Evolutionary conservation across 2,113 vertebrate species (phyloP), one percentile per base, ranked within the genome.

Genomic region (Thalassoma bifasciatum): DNA sequence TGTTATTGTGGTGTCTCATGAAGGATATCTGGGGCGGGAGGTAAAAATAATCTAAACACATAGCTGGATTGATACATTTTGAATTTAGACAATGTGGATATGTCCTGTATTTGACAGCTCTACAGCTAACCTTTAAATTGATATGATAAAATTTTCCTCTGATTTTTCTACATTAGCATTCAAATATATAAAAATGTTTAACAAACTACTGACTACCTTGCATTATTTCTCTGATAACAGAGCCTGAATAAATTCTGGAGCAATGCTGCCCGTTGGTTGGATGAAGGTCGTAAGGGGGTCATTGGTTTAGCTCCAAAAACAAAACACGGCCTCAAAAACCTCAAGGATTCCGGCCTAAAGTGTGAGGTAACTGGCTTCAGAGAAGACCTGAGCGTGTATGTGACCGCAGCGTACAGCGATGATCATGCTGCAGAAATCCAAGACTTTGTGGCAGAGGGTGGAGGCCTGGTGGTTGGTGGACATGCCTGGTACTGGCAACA

Each of bases 401-500:
- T 85, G 21, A 77, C 82, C 5, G 62, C 10, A 0, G 75, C 87
- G 0, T 91, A 92, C 47, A 74, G 64, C 1, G 57, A 59, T 22
- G n/a, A 63, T 12, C 58, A 92, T 2, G 67, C 72, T 0, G n/a
- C 80, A 30, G 66, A 91, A 34, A 91, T 95, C 13, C 91, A 85
- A 36, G 63, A 94, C 9, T 95, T 95, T 82, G 95, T 96, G 34
- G 94, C 94, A 0, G 95, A 95, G 80, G 95, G 95, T 1, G 93
- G 95, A 10, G 95, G 95, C 3, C 88, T 96, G 69, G 81, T 96
- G 61, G 93, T 95, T 0, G 95, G 94, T 16, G 95, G 95, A 14
- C 95, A 96, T 30, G 88, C 93, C 81, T 96, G 95, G 96, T 75
- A 87, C 79, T 97, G 96, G 96, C 91, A 93, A 2, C 87, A 92